Base-by-base conservation (phyloP, 2,797 vertebrate genomes). In the Sciurus carolinensis region DNA sequence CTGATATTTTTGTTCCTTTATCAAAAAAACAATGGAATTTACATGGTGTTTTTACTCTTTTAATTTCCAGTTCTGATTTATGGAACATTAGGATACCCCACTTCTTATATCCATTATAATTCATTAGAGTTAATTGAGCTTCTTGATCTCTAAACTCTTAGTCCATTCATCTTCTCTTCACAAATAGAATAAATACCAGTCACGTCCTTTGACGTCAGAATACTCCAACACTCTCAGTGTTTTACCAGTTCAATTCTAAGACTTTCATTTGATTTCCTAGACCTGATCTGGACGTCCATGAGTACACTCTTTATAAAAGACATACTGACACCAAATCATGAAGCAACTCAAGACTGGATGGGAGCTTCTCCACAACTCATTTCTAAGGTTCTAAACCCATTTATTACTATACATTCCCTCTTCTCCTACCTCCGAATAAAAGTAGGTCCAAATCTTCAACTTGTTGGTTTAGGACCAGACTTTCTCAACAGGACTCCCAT, bases 111-210 rank as follows among this genome's bases (percentile, higher is more conserved):
- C 26, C 71, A 80, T 71, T 84, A 39, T 66, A 71, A 84, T 96
- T 90, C 82, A 90, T 87, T 69, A 92, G 50, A 44, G 9, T 57
- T 64, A 69, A 94, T 76, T 90, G 69, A 83, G 42, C 52, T 39
- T 73, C 57, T 95, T 52, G 64, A 36, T 76, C 66, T 75, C 69
- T 26, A 69, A 73, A 42, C 52, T 50, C 72, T 94, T 64, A 42
- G 57, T 79, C 33, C 33, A 87, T 94, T 69, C 69, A 87, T 82
- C 66, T 80, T 94, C 52, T 67, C 42, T 84, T 94, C 66, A 80
- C 57, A 81, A 94, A 84, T 12, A 90, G 36, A 90, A 57, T 94
- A 92, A 96, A 92, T 87, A 90, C 50, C 82, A 33, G 77, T 69
- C 28, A 2, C 3, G 17, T 90, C 66, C 59, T 94, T 64, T 83